Percentiles rank a stretch among this genome's conserved stretches.
phyloP scores from a whole-genome alignment of 2,113 vertebrate genomes.

The Guaruba guarouba region DNA sequence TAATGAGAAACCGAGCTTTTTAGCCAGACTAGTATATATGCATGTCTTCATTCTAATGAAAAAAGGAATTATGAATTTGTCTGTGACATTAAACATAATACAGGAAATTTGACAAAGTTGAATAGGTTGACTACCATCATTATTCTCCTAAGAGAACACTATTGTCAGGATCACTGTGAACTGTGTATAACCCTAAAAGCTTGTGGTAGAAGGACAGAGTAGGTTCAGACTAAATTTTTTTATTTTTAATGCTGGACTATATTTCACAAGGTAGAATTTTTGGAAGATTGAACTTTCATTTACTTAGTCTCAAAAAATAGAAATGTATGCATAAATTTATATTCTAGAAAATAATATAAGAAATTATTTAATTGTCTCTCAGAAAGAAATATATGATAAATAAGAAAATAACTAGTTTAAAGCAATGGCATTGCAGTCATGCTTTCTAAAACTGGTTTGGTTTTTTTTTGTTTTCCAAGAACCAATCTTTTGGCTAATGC shows the following conservation, averaged over 20 bases:
- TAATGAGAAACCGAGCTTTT: constrained; percentile 8
- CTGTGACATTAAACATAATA: not conserved
- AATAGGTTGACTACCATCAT: not conserved
- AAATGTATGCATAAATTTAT: not conserved
- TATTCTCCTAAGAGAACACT: not conserved
- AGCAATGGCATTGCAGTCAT: not conserved
- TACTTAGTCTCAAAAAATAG: not conserved
- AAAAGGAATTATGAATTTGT: not conserved
- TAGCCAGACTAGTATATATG: not conserved
- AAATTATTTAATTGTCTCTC: not conserved
- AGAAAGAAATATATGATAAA: not conserved
- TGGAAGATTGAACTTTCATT: not conserved
- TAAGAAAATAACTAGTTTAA: not conserved
- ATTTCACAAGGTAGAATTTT: not conserved
- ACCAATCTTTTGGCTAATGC: not conserved
- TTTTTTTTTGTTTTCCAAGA: not conserved
- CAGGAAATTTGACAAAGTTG: not conserved
- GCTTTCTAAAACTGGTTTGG: not conserved
- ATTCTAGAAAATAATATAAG: not conserved
- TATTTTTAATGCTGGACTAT: constrained; percentile 20
- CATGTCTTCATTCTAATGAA: constrained; percentile 23
- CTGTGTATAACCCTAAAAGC: not conserved
- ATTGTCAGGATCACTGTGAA: not conserved
- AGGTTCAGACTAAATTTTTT: not conserved
- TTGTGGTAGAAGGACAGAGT: not conserved